Base-by-base conservation (phyloP, 1,140 invertebrate genomes). In the Solenopsis fugax region DNA sequence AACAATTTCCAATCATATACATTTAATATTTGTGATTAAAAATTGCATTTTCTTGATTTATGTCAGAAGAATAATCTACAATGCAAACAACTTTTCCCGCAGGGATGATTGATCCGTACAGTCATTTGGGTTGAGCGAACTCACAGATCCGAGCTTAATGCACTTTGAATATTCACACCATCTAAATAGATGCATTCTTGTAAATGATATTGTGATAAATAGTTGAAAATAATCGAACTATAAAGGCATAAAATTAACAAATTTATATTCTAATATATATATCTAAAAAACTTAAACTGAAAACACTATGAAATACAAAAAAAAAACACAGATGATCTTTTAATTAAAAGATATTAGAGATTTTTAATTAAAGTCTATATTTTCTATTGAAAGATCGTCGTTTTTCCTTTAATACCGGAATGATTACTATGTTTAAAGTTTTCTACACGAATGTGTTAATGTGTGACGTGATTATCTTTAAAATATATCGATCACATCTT, bases 401-500 rank as follows among this genome's bases (percentile, higher is more conserved):
- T 52, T 67, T 21, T 21, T 52, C 9, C 13, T 13, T 21, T 37
- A 34, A 16, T 18, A 60, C 29, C 37, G 1, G n/a, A n/a, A 60
- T n/a, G n/a, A 54, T 52, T 54, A 56, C 13, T 52, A 48, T 9
- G 6, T 10, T 65, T 9, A 16, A 56, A 41, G 29, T 41, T 24
- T 37, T 18, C 18, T 21, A 13, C 34, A 0, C 24, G 24, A 54
- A 21, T 34, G 3, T 56, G 29, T 62, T 21, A 41, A 16, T 54
- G 4, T 12, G 62, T 64, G 6, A 71, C 10, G 10, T 9, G 21
- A 71, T 50, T 24, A 21, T 0, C 2, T 71, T 45, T 56, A 45
- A 56, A 69, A 54, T 18, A 82, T 29, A 69, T 82, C 4, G 50
- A 82, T 82, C 6, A 24, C 29, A 67, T 56, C 34, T 71, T 58